Evolutionary conservation across 2,797 vertebrate species (phyloP).

Genomic region (Aselliscus stoliczkanus): DNA sequence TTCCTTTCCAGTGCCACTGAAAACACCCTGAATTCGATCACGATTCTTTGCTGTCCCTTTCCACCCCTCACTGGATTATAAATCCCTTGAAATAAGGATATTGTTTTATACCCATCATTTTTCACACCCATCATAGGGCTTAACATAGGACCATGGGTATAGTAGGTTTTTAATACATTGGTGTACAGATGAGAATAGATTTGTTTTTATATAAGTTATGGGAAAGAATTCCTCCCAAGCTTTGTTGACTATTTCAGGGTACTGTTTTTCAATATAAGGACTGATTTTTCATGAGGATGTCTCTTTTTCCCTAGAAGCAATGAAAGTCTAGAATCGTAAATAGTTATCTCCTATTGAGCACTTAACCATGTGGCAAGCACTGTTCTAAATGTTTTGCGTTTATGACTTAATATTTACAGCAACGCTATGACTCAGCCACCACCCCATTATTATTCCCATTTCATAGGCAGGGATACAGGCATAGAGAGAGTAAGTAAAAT

Average conservation of each 20-base stretch:
- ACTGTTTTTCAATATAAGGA: conserved; percentile 59
- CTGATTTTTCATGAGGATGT: conserved; percentile 57
- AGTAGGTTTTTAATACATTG: background rate
- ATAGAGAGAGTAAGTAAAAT: background rate
- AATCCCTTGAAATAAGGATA: conserved; percentile 37
- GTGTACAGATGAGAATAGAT: conserved; percentile 24
- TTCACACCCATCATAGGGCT: background rate
- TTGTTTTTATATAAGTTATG: conserved; percentile 47
- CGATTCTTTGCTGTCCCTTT: background rate
- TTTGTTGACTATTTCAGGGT: conserved; percentile 64
- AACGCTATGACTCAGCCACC: background rate
- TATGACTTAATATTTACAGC: background rate
- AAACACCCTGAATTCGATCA: background rate
- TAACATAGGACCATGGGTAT: background rate
- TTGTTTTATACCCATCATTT: background rate
- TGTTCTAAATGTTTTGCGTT: background rate
- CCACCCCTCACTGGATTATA: background rate
- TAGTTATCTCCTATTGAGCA: background rate
- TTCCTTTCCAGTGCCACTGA: background rate
- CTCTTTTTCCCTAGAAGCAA: background rate
- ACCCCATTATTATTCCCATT: background rate
- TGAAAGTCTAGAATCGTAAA: conserved; percentile 30
- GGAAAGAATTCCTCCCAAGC: conserved; percentile 33
- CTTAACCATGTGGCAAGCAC: background rate
- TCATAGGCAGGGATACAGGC: background rate